These are phyloP conservation scores for Coracopsis vasa DNA, from an alignment of 2,113 vertebrate genomes.

Conservation along the genomic window DNA sequence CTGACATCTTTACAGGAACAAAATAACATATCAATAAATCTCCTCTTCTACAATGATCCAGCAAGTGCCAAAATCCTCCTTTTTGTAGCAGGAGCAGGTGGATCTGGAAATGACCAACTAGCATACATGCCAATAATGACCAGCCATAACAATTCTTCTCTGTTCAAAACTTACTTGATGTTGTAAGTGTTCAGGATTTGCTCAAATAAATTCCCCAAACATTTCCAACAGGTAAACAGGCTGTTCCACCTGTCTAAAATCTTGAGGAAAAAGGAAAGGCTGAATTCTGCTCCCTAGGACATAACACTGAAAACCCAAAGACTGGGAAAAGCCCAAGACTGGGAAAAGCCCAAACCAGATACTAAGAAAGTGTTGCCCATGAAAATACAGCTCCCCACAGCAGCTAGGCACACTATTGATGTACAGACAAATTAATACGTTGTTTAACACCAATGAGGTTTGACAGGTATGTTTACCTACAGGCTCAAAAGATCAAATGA, in stretches of 20 bases:
- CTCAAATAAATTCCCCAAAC: background rate
- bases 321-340: background rate
- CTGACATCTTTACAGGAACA: background rate
- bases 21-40: background rate
- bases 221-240: background rate
- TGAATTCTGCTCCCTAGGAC: background rate
- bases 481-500: background rate
- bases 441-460: background rate
- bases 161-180: background rate
- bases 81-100: background rate
- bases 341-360: background rate
- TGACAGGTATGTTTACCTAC: slow-evolving; percentile 20
- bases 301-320: background rate
- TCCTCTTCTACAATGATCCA: background rate
- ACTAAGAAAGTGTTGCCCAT: background rate
- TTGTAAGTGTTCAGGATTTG: background rate
- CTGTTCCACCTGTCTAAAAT: background rate
- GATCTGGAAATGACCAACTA: background rate
- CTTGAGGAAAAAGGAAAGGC: background rate
- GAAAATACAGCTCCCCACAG: background rate
- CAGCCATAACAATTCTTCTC: background rate
- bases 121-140: background rate
- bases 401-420: background rate
- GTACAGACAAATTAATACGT: background rate
- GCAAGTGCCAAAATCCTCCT: background rate